phyloP scores from a whole-genome alignment of 2,888 invertebrate species.

The Melanotus villosus region DNA sequence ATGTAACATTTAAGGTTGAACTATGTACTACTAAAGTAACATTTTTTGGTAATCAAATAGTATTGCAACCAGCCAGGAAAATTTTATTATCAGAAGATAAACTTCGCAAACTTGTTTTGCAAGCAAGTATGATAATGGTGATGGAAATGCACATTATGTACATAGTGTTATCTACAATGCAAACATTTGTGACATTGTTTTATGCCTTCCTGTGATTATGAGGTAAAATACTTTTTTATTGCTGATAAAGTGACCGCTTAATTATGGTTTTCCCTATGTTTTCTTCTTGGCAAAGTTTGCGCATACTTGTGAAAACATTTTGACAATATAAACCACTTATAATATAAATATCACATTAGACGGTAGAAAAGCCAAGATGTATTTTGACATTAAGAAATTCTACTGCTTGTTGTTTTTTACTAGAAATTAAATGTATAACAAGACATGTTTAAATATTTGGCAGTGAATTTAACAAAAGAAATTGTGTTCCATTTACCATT shows the following conservation, averaged over 20 bases:
- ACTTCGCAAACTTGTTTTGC: no score
- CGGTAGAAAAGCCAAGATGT: constrained; percentile 11
- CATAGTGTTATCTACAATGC: background rate
- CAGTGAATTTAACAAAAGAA: background rate
- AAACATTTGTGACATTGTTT: background rate
- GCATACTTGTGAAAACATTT: constrained; percentile 18
- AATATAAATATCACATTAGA: constrained; percentile 31
- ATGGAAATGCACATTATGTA: no score
- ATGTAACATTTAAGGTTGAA: no score
- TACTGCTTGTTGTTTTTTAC: constrained; percentile 10
- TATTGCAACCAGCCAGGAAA: no score
- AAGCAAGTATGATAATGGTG: no score
- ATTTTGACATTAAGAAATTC: constrained; percentile 11
- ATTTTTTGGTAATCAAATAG: no score
- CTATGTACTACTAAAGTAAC: no score
- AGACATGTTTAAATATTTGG: background rate
- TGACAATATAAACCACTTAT: constrained; percentile 35
- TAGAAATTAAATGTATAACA: background rate
- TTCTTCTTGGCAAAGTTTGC: constrained; percentile 29
- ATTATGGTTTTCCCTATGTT: background rate
- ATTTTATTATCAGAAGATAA: no score
- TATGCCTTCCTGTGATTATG: background rate
- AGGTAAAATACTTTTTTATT: background rate
- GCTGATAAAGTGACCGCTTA: background rate
- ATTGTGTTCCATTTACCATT: background rate